Evolutionary conservation across 2,888 invertebrate species (phyloP).

Genomic region (Trichogramma dendrolimi): DNA sequence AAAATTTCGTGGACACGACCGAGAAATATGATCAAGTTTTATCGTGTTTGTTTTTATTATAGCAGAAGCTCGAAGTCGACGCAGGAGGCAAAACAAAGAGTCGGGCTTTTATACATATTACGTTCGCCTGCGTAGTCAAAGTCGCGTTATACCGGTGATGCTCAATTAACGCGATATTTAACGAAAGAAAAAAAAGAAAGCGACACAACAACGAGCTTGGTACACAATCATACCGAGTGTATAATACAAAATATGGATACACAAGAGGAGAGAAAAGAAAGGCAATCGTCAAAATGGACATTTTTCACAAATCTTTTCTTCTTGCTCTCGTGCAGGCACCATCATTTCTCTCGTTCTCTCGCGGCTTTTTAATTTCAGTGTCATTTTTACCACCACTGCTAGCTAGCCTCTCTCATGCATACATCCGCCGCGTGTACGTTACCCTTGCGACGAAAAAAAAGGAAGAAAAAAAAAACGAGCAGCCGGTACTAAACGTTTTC

Average conservation of each 20-base stretch:
- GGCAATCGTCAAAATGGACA: conserved; percentile 25
- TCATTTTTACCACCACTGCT: conserved; percentile 21
- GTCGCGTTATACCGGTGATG: neutral
- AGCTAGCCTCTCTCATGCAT: too few relatives aligned
- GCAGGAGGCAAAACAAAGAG: too few relatives aligned
- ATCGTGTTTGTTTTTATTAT: too few relatives aligned
- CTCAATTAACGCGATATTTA: neutral
- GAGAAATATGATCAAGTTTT: neutral
- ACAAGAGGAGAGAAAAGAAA: conserved; percentile 1
- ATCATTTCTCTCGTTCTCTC: conserved; percentile 7
- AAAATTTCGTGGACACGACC: too few relatives aligned
- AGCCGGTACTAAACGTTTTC: conserved; percentile 23
- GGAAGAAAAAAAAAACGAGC: neutral
- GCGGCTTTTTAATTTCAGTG: conserved; percentile 27
- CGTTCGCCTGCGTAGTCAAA: neutral
- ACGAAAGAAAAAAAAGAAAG: conserved; percentile 4
- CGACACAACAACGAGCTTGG: neutral
- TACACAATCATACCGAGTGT: too few relatives aligned
- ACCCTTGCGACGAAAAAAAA: neutral
- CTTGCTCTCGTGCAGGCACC: neutral
- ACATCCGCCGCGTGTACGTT: too few relatives aligned
- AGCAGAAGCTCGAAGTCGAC: too few relatives aligned
- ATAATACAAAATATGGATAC: too few relatives aligned
- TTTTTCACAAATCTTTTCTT: neutral
- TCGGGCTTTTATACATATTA: too few relatives aligned